Evolutionary conservation across 92 coral and sea anemone species (phyloP).

Genomic region (Scolanthus callimorphus): DNA sequence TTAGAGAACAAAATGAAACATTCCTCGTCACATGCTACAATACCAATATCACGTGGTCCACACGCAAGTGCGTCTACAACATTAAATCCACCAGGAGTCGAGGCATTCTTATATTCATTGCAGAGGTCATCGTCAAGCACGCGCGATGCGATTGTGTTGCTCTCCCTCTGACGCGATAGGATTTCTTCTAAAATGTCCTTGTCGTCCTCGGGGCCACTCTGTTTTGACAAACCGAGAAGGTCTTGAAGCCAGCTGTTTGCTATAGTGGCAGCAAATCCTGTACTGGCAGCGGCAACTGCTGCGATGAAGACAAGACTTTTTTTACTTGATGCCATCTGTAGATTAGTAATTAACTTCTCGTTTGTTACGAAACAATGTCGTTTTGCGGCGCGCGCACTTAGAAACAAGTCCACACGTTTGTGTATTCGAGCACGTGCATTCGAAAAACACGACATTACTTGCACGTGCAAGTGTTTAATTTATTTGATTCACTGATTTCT

Average conservation of each 20-base stretch:
- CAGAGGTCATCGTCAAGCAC: not conserved
- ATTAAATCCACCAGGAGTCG: conserved; percentile 11
- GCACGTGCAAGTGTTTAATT: too few species aligned
- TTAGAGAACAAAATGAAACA: conserved; percentile 12
- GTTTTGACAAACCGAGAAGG: not conserved
- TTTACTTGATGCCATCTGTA: conserved; percentile 4
- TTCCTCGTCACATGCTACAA: conserved; percentile 34
- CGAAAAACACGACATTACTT: too few species aligned
- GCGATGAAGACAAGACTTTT: conserved; percentile 3
- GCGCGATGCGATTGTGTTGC: conserved; percentile 1
- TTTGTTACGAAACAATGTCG: too few species aligned
- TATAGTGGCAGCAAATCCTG: conserved; percentile 8
- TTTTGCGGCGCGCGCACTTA: too few species aligned
- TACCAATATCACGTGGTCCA: conserved; percentile 22
- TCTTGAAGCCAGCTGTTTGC: conserved; percentile 5
- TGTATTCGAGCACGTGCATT: too few species aligned
- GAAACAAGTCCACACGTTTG: too few species aligned
- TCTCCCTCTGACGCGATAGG: not conserved
- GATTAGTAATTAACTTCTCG: too few species aligned
- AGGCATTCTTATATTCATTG: conserved; percentile 14
- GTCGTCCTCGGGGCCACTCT: not conserved
- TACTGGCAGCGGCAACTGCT: conserved; percentile 11
- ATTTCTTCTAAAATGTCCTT: not conserved
- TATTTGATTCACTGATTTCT: too few species aligned
- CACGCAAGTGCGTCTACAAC: conserved; percentile 9